Evolutionary conservation across 2,113 vertebrate genomes (phyloP).

Genomic region (Helogale parvula): DNA sequence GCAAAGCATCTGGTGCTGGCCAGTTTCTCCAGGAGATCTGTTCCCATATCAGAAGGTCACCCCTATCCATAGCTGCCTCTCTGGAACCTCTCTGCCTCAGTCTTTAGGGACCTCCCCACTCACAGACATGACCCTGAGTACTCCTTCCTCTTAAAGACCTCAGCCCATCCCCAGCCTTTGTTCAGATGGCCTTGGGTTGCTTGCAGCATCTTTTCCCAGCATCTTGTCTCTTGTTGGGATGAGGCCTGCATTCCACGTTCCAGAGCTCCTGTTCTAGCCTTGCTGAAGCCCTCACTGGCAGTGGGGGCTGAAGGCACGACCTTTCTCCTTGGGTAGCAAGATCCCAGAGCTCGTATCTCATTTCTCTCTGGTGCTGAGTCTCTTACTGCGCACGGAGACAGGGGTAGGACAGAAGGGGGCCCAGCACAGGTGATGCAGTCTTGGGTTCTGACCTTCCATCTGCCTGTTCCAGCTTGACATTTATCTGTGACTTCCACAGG

Average conservation of each 20-base stretch:
- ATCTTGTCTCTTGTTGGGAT: not conserved
- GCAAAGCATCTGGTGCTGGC: not conserved
- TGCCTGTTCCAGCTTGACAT: not conserved
- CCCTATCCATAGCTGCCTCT: not conserved
- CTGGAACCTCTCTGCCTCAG: not conserved
- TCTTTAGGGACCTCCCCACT: not conserved
- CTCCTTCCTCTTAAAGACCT: not conserved
- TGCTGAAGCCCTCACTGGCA: not conserved
- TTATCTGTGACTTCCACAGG: not conserved
- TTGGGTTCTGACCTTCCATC: not conserved
- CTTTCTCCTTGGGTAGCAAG: not conserved
- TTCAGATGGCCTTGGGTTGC: not conserved
- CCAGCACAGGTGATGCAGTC: accelerated
- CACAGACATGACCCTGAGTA: too few relatives aligned
- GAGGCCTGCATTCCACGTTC: not conserved
- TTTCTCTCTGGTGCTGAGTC: not conserved
- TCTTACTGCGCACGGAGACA: not conserved
- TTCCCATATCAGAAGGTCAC: not conserved
- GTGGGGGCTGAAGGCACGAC: not conserved
- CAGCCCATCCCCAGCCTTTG: too few relatives aligned
- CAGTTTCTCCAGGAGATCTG: not conserved
- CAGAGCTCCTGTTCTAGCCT: not conserved
- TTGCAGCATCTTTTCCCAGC: not conserved
- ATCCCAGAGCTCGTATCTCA: not conserved
- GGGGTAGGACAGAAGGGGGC: not conserved